Base-by-base conservation (phyloP, 2,888 invertebrate species). In the Eupelmus urozonus region DNA sequence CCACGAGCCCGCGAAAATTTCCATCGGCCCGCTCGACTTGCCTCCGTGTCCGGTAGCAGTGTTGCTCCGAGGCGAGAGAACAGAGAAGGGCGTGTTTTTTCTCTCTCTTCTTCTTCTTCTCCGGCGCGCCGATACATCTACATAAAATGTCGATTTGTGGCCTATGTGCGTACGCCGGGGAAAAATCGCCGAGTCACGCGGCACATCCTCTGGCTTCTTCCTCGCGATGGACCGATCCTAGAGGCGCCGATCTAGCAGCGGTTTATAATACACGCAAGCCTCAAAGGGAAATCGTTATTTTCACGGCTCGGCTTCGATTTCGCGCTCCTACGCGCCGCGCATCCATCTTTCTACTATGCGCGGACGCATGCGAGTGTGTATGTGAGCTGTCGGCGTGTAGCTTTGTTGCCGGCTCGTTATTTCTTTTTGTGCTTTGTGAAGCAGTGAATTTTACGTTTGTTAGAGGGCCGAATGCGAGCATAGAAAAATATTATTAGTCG, bases 281-380 rank as follows among this genome's bases (percentile, higher is more conserved):
- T 82, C 85, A 85, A 87, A 86, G 83, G 85, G 85, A 85, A 86
- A 87, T 86, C 84, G 86, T 87, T 87, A 87, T 86, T 87, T 88
- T 88, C 87, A 88, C 86, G 87, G 86, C 81, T 84, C 79, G 76
- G 77, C 72, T 83, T 65, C 82, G 85, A 88, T 88, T 88, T 87
- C 84, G 86, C 87, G 86, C 84, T 85, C 83, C 40, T 23, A 25
- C 16, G 20, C 42, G 53, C 42, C 49, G 45, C 4, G 4, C 23
- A 66, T 66, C 18, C 27, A 23, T 34, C 29, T 27, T 53, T 51
- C n/a, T n/a, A n/a, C n/a, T 34, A 23, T 34, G 23, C n/a, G 11
- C n/a, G 23, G 57, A 20, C 29, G 29, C 27, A 13, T 16, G 16
- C 57, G 34, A 42, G 29, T 59, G 20, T 62, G 42, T 60, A 62